Evolutionary conservation across 1,140 invertebrate species (phyloP).

Genomic region (Rhopalosiphum maidis): DNA sequence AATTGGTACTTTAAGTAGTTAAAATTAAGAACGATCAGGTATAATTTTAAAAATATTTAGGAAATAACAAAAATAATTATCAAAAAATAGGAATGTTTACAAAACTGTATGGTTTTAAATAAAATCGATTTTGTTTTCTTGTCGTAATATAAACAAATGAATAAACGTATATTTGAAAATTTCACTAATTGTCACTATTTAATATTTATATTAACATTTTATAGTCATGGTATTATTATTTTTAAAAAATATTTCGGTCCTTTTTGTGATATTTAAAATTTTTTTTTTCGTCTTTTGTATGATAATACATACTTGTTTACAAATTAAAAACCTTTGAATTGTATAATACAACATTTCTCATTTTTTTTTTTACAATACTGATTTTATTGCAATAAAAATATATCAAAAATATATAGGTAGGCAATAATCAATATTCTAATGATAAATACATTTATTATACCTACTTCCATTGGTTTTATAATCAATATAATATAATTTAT

Average conservation of each 20-base stretch:
- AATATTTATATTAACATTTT: background rate
- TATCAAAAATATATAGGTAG: background rate
- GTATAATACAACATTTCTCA: too few relatives aligned
- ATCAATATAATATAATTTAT: too few relatives aligned
- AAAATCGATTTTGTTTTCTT: background rate
- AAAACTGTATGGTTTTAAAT: background rate
- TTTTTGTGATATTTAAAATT: too few relatives aligned
- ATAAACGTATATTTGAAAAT: background rate
- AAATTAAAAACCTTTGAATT: too few relatives aligned
- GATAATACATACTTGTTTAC: too few relatives aligned
- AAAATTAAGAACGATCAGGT: background rate
- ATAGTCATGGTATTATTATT: background rate
- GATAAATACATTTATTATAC: background rate
- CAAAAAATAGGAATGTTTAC: background rate
- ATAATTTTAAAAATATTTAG: background rate
- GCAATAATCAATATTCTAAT: background rate
- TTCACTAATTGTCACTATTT: background rate
- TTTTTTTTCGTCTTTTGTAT: too few relatives aligned
- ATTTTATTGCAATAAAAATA: too few relatives aligned
- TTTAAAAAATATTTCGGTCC: too few relatives aligned
- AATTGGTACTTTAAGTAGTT: too few relatives aligned
- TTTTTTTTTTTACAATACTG: too few relatives aligned
- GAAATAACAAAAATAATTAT: background rate
- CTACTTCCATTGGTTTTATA: too few relatives aligned
- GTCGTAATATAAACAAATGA: background rate